phyloP scores from a whole-genome alignment of 2,113 vertebrate genomes.

The Chaetops frenatus region DNA sequence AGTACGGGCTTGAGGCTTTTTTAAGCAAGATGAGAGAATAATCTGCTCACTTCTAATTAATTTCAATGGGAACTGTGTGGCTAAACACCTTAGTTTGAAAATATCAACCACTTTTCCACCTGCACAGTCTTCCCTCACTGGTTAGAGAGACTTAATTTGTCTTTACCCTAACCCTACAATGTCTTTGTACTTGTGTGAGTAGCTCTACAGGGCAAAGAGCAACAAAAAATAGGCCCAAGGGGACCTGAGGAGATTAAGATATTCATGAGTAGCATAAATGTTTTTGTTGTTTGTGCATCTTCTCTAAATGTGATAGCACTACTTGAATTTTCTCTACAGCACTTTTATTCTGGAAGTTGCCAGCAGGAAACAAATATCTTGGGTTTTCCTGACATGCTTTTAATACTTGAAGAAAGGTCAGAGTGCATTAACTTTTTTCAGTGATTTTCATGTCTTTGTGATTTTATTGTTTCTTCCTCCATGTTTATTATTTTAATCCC shows the following conservation, averaged over 20 bases:
- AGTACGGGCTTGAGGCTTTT: background rate
- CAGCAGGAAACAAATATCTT: background rate
- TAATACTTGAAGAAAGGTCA: background rate
- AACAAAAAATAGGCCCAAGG: background rate
- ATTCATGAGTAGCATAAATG: background rate
- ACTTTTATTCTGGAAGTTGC: background rate
- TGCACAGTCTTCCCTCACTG: background rate
- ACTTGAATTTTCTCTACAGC: background rate
- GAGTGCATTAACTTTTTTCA: accelerated
- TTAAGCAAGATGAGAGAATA: slow-evolving; percentile 14
- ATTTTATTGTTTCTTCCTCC: background rate
- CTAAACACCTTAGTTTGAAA: background rate
- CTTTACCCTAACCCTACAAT: background rate
- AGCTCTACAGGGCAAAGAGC: background rate
- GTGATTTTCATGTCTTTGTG: background rate
- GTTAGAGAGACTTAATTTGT: background rate
- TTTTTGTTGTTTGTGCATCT: background rate
- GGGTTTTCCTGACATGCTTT: background rate
- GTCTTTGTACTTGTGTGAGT: background rate
- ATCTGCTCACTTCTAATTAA: slow-evolving; percentile 19
- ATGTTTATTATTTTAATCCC: no score
- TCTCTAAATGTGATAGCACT: background rate
- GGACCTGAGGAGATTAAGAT: background rate
- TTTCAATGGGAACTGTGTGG: background rate
- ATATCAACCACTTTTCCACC: background rate